Conservation (phyloP, 2,888 invertebrate species). For the Alsophila aescularia region DNA sequence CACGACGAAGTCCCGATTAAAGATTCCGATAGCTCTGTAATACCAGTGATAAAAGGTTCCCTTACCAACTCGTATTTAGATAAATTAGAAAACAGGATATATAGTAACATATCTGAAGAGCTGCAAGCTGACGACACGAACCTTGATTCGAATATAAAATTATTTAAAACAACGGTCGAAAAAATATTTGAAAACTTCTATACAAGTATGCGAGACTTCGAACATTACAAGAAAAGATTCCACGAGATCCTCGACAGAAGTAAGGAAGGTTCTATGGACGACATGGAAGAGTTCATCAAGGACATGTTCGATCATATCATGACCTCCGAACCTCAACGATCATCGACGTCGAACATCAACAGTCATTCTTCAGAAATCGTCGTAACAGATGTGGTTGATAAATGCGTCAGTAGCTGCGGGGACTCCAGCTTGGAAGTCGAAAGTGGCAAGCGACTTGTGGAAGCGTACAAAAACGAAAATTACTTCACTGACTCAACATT, state of each 20-base stretch:
- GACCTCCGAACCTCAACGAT: too few species aligned
- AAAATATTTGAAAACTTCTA: constrained; percentile 72
- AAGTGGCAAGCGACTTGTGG: constrained; percentile 39
- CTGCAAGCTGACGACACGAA: constrained; percentile 56
- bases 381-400: constrained; percentile 10
- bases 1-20: constrained; percentile 66
- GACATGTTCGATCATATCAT: constrained; percentile 71
- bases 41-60: constrained; percentile 34
- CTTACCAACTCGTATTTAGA: constrained; percentile 65
- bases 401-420: constrained; percentile 19
- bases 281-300: constrained; percentile 72
- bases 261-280: constrained; percentile 55
- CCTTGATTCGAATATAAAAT: constrained; percentile 68
- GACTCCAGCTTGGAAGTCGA: constrained; percentile 12
- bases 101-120: constrained; percentile 60
- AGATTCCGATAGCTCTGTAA: constrained; percentile 46
- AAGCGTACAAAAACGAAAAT: constrained; percentile 63
- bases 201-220: constrained; percentile 64
- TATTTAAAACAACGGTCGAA: constrained; percentile 68
- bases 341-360: constrained; percentile 39
- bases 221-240: constrained; percentile 66
- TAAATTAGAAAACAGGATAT: constrained; percentile 60
- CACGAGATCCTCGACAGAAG: constrained; percentile 65
- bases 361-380: constrained; percentile 14
- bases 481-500: constrained; percentile 59